Evolutionary conservation across 1,140 invertebrate species (phyloP).

Genomic region (Megalopta genalis): DNA sequence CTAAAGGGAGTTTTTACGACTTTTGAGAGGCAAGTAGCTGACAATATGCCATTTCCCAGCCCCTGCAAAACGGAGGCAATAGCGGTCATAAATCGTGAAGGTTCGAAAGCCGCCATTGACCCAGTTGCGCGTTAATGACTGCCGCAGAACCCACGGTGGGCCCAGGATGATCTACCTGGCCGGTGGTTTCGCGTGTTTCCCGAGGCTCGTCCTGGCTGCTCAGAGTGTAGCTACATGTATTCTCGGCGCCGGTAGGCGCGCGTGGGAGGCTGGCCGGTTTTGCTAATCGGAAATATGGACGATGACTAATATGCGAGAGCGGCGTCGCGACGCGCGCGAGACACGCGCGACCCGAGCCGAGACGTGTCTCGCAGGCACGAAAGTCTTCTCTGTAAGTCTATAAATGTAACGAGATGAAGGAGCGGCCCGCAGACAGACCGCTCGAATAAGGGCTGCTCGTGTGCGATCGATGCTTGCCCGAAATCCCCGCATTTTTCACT

Average conservation of each 20-base stretch:
- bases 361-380: conserved; percentile 25
- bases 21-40: too few species aligned
- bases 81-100: conserved; percentile 56
- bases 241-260: too few species aligned
- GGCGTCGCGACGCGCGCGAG: conserved; percentile 64
- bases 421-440: conserved; percentile 22
- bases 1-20: too few species aligned
- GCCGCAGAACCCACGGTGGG: background rate
- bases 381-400: conserved; percentile 52
- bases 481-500: conserved; percentile 40
- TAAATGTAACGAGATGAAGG: conserved; percentile 56
- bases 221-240: too few species aligned
- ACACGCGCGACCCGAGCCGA: conserved; percentile 36
- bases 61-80: background rate
- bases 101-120: conserved; percentile 61
- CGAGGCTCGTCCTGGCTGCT: background rate
- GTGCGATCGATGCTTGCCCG: background rate
- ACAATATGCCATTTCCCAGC: too few species aligned
- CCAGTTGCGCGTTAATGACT: conserved; percentile 56
- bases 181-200: conserved; percentile 58
- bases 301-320: conserved; percentile 54
- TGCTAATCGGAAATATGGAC: conserved; percentile 45
- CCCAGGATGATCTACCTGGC: conserved; percentile 50
- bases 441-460: conserved; percentile 16
- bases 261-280: background rate